A percentile compares a stretch with the other conserved stretches of the same genome.
Evolutionary conservation across 1,140 invertebrate genomes (phyloP).

Genomic region (Daktulosphaira vitifoliae): DNA sequence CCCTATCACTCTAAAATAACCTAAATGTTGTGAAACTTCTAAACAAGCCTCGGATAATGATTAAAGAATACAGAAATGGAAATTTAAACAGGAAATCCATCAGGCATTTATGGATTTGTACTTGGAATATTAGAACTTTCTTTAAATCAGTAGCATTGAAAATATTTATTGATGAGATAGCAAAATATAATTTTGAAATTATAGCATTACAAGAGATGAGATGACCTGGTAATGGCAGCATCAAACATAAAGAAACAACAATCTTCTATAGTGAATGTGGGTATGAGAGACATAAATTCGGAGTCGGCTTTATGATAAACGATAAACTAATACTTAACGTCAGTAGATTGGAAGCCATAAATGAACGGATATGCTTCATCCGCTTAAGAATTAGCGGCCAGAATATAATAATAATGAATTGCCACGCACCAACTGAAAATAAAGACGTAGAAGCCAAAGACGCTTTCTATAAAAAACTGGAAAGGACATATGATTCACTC

Average conservation of each 20-base stretch:
- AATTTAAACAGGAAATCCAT: neutral
- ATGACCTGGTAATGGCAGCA: neutral
- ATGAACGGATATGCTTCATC: neutral
- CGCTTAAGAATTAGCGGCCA: neutral
- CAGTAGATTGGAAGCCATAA: neutral
- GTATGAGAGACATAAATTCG: neutral
- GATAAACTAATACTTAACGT: neutral
- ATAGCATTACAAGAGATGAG: neutral
- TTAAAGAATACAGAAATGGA: neutral
- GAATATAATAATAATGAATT: neutral
- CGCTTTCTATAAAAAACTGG: too few species aligned
- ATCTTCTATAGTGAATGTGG: neutral
- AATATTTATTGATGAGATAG: neutral
- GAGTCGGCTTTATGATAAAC: neutral
- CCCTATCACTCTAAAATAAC: neutral
- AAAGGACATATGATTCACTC: too few species aligned
- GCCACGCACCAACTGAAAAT: neutral
- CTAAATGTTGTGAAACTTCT: too few species aligned
- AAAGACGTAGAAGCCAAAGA: too few species aligned
- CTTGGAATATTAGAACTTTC: too few species aligned
- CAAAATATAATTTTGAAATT: neutral
- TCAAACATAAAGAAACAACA: neutral
- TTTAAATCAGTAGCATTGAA: neutral
- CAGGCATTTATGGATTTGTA: neutral
- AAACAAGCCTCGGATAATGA: too few species aligned